These are phyloP conservation scores for Turdus rufiventris DNA, from an alignment of 2,113 vertebrate genomes.

Conservation along the genomic window DNA sequence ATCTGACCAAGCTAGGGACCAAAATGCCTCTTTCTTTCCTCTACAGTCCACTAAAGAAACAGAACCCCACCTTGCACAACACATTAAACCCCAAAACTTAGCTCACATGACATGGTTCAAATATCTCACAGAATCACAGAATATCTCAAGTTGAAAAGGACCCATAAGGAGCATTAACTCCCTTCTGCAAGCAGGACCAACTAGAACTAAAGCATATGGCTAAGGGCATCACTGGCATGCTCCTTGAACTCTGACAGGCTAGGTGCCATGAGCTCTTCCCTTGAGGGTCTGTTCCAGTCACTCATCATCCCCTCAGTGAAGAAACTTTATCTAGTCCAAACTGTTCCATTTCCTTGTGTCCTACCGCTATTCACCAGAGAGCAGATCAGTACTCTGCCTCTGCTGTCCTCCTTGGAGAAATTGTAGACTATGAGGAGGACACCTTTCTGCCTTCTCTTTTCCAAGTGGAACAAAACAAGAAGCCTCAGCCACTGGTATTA, in stretches of 20 bases:
- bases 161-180: background rate
- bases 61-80: background rate
- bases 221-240: background rate
- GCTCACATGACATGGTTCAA: background rate
- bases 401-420: background rate
- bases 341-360: background rate
- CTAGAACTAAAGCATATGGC: background rate
- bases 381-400: background rate
- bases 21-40: background rate
- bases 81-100: background rate
- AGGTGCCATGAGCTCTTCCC: background rate
- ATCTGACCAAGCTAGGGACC: fast-evolving
- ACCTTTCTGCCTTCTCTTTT: background rate
- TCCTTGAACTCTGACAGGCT: background rate
- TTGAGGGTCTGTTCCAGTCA: background rate
- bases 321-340: background rate
- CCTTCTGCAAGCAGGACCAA: background rate
- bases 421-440: fast-evolving
- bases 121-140: background rate
- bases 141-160: background rate
- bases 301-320: background rate
- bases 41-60: background rate
- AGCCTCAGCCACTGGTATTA: background rate
- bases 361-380: fast-evolving
- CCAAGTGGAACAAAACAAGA: background rate